Conservation (phyloP, 2,797 vertebrate species). For the Rhodeus uyekii region DNA sequence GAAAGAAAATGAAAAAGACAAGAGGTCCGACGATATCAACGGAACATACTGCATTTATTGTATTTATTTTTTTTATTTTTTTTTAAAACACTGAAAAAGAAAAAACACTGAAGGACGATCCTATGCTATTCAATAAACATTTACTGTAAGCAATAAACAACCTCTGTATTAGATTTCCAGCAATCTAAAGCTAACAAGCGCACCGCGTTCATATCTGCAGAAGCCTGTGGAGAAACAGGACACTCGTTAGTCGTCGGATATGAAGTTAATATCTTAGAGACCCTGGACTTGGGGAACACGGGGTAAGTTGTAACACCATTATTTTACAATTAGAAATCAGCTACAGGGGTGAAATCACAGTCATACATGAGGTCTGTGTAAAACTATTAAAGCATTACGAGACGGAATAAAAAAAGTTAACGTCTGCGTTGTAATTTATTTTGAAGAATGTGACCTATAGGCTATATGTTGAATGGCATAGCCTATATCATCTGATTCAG, state of each 20-base stretch:
- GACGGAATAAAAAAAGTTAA: not conserved
- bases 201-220: not conserved
- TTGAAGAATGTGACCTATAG: too few relatives aligned
- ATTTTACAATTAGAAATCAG: slow-evolving; percentile 11
- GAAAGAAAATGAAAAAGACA: not conserved
- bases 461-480: not conserved
- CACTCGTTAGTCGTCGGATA: slow-evolving; percentile 15
- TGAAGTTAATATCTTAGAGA: not conserved
- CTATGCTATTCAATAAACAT: slow-evolving; percentile 1
- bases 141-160: slow-evolving; percentile 20
- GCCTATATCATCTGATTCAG: too few relatives aligned
- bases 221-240: slow-evolving; percentile 22
- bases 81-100: too few relatives aligned
- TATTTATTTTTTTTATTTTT: not conserved
- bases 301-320: slow-evolving; percentile 1
- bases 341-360: slow-evolving; percentile 5
- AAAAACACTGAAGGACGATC: not conserved
- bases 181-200: not conserved
- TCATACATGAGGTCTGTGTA: not conserved
- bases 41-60: not conserved
- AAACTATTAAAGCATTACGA: not conserved
- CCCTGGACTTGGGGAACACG: not conserved
- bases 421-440: not conserved
- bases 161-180: slow-evolving; percentile 4
- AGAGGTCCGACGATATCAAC: not conserved